Evolutionary conservation across 2,888 invertebrate species (phyloP).

Genomic region (Parnassius smintheus): DNA sequence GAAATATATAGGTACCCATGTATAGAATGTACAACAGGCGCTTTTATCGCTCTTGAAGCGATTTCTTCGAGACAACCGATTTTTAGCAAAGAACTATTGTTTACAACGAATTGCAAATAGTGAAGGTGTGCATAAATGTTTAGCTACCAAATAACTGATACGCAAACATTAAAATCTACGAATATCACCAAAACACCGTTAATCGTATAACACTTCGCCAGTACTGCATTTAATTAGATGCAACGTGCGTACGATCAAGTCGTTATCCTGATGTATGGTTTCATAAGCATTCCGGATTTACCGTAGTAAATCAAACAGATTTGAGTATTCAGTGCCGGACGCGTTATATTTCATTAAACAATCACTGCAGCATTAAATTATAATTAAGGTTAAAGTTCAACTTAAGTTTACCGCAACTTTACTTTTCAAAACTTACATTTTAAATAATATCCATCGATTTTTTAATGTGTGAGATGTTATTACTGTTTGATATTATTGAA

Average conservation of each 20-base stretch:
- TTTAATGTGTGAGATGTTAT: no score
- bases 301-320: constrained; percentile 71
- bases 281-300: constrained; percentile 65
- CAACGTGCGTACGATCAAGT: constrained; percentile 48
- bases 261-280: constrained; percentile 51
- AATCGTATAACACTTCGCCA: constrained; percentile 4
- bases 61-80: no score
- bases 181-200: background rate
- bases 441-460: no score
- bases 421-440: no score
- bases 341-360: constrained; percentile 23
- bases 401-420: background rate
- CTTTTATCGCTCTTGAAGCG: no score
- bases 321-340: constrained; percentile 64
- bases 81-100: no score
- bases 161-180: background rate
- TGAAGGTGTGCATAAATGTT: no score
- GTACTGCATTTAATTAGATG: constrained; percentile 23
- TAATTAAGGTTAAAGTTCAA: constrained; percentile 15
- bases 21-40: no score
- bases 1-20: no score
- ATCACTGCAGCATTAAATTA: constrained; percentile 11
- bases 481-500: no score
- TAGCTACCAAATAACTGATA: background rate
- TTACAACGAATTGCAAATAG: no score